Evolutionary conservation across 1,140 invertebrate genomes (phyloP), one percentile per base, ranked within the genome.

Genomic region (Neotoxoptera formosana): DNA sequence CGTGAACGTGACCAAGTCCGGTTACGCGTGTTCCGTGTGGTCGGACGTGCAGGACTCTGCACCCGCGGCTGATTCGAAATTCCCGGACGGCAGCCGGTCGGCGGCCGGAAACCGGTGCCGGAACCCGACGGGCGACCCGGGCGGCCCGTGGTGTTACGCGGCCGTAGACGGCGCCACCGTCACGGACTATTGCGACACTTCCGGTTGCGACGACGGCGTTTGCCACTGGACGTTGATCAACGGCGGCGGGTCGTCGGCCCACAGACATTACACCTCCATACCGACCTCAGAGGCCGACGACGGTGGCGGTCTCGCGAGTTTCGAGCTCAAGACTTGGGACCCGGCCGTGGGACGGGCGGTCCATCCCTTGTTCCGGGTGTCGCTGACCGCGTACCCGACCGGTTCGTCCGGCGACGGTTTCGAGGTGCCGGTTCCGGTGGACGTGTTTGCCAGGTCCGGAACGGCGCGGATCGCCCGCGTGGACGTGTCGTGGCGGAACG

Each of bases 111-210:
- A 91, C 36, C 45, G 60, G 25, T 93, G 93, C 14, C 21, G 93
- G 21, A 91, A 93, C 34, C 93, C 93, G 14, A 91, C 53, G 6
- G 88, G 88, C 8, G 76, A 84, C 45, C 34, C 48, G 25, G 60
- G 93, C 4, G 88, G 93, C 0, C 88, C 93, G 30, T 91, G 93
- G 93, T 91, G 93, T 51, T 91, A 91, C 23, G 14, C 23, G 11
- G 14, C 17, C 34, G 91, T 93, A n/a, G 91, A 93, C 25, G 36
- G 91, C 11, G 45, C 81, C 7, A 53, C 8, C 23, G 48, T 45
- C 2, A 2, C n/a, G 9, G 91, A 93, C 25, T 93, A 93, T 47
- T 93, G 91, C 91, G 81, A 93, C 2, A 83, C 36, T 4, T 25
- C 41, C 9, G 76, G 36, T 56, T 93, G 91, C 48, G 81, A 86